These are phyloP conservation scores for Margarornis squamiger DNA, from an alignment of 2,797 vertebrate genomes.

Conservation along the genomic window DNA sequence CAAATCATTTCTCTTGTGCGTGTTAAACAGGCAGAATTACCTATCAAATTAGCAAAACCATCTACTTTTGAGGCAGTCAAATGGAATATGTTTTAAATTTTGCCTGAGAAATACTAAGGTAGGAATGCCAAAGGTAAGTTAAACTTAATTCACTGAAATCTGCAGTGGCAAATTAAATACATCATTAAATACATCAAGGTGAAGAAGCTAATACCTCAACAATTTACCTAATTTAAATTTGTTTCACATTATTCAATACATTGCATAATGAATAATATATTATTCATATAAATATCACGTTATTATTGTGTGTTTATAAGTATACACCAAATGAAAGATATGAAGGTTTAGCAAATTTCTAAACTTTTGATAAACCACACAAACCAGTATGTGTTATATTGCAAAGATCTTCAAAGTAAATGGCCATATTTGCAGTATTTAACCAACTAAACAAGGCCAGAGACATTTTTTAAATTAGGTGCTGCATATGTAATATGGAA, in stretches of 20 bases:
- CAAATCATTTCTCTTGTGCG: background rate
- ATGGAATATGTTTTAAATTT: background rate
- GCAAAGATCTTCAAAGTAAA: background rate
- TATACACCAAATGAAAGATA: background rate
- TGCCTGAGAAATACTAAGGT: background rate
- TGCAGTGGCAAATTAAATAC: background rate
- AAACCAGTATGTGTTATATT: background rate
- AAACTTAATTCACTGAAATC: background rate
- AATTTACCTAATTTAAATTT: background rate
- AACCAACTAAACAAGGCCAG: background rate
- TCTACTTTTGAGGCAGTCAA: background rate
- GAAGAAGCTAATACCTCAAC: background rate
- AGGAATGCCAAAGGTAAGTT: background rate
- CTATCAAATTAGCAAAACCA: background rate
- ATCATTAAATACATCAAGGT: background rate
- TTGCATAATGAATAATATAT: background rate
- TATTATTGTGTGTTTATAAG: background rate
- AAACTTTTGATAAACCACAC: background rate
- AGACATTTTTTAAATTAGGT: background rate
- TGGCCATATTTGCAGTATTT: background rate
- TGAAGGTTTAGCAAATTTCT: background rate
- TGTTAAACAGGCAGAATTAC: background rate
- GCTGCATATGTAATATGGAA: background rate
- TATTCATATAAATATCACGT: rapidly evolving
- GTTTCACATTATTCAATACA: background rate